Evolutionary conservation across 2,888 invertebrate genomes (phyloP).

Genomic region (Callimorpha dominula): DNA sequence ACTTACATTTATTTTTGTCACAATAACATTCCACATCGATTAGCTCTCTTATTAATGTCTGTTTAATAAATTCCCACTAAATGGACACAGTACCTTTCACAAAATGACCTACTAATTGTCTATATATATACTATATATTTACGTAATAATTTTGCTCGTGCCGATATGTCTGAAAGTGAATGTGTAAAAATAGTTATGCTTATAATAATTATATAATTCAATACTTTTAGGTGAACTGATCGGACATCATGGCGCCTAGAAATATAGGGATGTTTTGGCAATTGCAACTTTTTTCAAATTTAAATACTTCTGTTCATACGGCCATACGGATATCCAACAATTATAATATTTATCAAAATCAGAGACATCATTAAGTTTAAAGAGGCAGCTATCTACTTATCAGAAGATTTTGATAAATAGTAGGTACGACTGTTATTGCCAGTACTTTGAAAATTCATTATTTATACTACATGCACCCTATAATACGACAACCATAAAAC

Average conservation of each 20-base stretch:
- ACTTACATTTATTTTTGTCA: not conserved
- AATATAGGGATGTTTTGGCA: not conserved
- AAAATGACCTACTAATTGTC: constrained; percentile 21
- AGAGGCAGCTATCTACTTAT: no score
- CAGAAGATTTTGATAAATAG: no score
- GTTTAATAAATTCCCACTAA: not conserved
- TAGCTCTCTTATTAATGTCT: not conserved
- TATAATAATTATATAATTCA: constrained; percentile 34
- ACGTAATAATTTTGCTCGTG: constrained; percentile 33
- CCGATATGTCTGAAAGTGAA: constrained; percentile 49
- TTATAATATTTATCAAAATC: constrained; percentile 34
- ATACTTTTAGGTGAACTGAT: not conserved
- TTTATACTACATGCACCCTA: constrained; percentile 39
- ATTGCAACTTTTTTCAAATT: not conserved
- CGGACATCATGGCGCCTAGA: not conserved
- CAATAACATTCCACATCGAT: not conserved
- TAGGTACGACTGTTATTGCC: no score
- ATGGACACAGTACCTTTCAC: not conserved
- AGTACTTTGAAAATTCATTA: no score
- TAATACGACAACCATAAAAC: constrained; percentile 40
- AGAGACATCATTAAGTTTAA: not conserved
- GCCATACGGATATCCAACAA: constrained; percentile 20
- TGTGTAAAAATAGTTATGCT: constrained; percentile 29
- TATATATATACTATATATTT: constrained; percentile 21
- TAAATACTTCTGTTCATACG: constrained; percentile 22